Evolutionary conservation across 2,888 invertebrate genomes (phyloP), one percentile per base, ranked within the genome.

Genomic region (Drosophila atripex): DNA sequence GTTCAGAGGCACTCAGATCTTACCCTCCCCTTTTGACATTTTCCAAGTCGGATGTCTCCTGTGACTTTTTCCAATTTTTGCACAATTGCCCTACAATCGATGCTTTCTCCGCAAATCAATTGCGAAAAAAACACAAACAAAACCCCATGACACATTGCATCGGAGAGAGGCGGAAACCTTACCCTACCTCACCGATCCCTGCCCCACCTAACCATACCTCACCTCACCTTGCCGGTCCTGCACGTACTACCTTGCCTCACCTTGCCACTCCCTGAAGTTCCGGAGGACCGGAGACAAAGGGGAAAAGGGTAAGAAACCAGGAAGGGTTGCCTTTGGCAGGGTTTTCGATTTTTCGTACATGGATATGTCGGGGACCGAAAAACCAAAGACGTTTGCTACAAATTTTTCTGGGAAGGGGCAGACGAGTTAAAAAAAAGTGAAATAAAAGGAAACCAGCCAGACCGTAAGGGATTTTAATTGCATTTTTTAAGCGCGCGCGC

Each of bases 31-130:
- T 56, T 68, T 68, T 74, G 73, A 69, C 74, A 73, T 56, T 80
- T 59, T 32, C 32, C 52, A 43, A 41, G 56, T 45, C 63, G 28
- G 35, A 59, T 54, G 69, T 68, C 77, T 79, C 74, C 88, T 75
- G 80, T 87, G 84, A 86, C 85, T 87, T 88, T 85, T 83, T 68
- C 78, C 76, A 89, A 88, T 88, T 89, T 89, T 87, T 77, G 86
- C 87, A 87, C 88, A 88, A 88, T 88, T 88, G 86, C 77, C 86
- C 73, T 74, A 89, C 88, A 88, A 89, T 89, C 88, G 85, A 84
- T 86, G 87, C 89, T 89, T 89, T 89, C 80, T 89, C 89, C 89
- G 89, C 89, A 89, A 89, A 89, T 89, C 89, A 89, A 89, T 89
- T 89, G 89, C 84, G 64, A 87, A 88, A 69, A 88, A 89, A 89